A percentile compares a stretch with the other conserved stretches of the same genome.
These are phyloP conservation scores for Berghia stephanieae DNA, from an alignment of 1,140 invertebrate genomes.

Conservation along the genomic window DNA sequence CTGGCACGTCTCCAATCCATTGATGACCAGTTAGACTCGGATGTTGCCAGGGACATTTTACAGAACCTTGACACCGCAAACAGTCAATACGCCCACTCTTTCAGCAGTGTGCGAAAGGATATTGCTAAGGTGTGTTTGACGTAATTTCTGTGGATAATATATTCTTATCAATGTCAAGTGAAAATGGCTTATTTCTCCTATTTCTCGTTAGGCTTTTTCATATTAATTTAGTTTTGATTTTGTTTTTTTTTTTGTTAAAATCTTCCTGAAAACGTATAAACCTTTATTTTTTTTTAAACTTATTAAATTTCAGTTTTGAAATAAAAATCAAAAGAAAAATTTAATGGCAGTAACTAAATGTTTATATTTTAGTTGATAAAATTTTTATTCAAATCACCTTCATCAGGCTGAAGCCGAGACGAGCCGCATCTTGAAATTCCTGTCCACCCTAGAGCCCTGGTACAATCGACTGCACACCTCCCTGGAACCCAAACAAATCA, in stretches of 20 bases:
- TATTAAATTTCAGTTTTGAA: no score
- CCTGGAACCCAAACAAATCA: slow-evolving; percentile 51
- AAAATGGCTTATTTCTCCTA: no score
- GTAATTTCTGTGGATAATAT: no score
- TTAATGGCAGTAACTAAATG: neutral
- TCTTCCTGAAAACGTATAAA: no score
- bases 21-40: slow-evolving; percentile 61
- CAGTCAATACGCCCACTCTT: slow-evolving; percentile 64
- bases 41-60: slow-evolving; percentile 63
- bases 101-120: slow-evolving; percentile 60
- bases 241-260: no score
- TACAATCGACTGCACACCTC: slow-evolving; percentile 58
- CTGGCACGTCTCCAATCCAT: slow-evolving; percentile 61
- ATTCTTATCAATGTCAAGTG: no score
- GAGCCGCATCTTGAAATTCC: slow-evolving; percentile 59
- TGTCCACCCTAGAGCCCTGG: slow-evolving; percentile 59
- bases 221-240: no score
- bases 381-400: neutral
- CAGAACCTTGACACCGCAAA: slow-evolving; percentile 63
- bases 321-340: no score
- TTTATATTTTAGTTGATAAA: neutral
- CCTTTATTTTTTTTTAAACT: no score
- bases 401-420: slow-evolving; percentile 60
- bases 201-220: no score
- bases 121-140: slow-evolving; percentile 59